Conservation (phyloP, 1,140 invertebrate genomes). For the Hormaphis cornu region DNA sequence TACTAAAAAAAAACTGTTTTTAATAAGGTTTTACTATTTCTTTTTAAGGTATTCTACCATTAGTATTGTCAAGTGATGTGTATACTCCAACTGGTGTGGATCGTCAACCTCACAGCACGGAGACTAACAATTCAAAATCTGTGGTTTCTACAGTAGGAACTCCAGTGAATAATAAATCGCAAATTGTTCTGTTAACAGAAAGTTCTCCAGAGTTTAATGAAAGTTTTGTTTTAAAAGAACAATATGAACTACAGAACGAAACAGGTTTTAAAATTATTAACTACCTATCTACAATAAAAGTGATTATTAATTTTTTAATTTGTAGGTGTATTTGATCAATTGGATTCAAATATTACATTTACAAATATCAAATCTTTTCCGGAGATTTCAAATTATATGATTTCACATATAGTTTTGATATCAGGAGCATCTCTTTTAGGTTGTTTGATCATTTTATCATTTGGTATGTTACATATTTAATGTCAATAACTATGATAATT, state of each 20-base stretch:
- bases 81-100: background rate
- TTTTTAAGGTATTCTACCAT: conserved; percentile 1
- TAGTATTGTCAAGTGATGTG: background rate
- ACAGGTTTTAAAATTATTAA: background rate
- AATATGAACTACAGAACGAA: conserved; percentile 12
- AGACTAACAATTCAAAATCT: background rate
- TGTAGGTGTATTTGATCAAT: background rate
- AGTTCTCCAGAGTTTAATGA: conserved; percentile 1
- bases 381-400: conserved; percentile 22
- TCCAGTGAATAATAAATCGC: background rate
- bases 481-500: no score
- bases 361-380: conserved; percentile 23
- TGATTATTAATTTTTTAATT: background rate
- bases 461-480: conserved; percentile 17
- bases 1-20: background rate
- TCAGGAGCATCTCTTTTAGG: conserved; percentile 17
- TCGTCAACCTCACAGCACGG: background rate
- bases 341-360: conserved; percentile 4
- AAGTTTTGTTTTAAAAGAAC: conserved; percentile 16
- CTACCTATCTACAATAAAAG: background rate
- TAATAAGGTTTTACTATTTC: no score
- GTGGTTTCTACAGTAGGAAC: background rate
- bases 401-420: conserved; percentile 16
- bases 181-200: conserved; percentile 8
- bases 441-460: conserved; percentile 15